These are phyloP conservation scores for Pantherophis guttatus DNA, from an alignment of 2,113 vertebrate genomes.

Conservation along the genomic window DNA sequence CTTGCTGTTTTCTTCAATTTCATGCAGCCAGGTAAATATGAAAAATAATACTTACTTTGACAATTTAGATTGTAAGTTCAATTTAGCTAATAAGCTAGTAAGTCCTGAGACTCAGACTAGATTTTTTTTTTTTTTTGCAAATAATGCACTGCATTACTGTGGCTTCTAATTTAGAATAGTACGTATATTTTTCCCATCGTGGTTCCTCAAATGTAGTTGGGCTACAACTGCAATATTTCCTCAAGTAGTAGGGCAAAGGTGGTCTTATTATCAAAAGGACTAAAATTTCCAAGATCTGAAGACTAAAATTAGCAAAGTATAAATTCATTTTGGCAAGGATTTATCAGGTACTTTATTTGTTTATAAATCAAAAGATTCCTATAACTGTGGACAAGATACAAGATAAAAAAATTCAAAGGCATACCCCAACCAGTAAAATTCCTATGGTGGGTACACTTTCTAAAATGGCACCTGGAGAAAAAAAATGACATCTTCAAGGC, in stretches of 20 bases:
- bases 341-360: too few relatives aligned
- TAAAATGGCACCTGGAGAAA: too few relatives aligned
- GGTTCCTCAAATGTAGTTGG: background rate
- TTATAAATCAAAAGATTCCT: too few relatives aligned
- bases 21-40: background rate
- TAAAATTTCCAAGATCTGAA: background rate
- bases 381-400: too few relatives aligned
- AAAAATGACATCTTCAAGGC: too few relatives aligned
- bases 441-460: too few relatives aligned
- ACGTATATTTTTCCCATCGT: background rate
- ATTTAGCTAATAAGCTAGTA: background rate
- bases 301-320: too few relatives aligned
- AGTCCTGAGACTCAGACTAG: background rate
- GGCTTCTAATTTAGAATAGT: background rate
- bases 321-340: too few relatives aligned
- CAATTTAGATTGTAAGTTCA: too few relatives aligned
- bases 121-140: background rate
- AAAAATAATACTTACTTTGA: background rate
- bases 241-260: background rate
- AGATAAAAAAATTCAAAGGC: too few relatives aligned
- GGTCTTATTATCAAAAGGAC: background rate
- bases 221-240: background rate
- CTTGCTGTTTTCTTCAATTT: background rate
- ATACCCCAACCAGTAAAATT: too few relatives aligned
- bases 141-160: background rate